Evolutionary conservation across 2,888 invertebrate species (phyloP), one percentile per base, ranked within the genome.

Genomic region (Ormyrus nitidulus): DNA sequence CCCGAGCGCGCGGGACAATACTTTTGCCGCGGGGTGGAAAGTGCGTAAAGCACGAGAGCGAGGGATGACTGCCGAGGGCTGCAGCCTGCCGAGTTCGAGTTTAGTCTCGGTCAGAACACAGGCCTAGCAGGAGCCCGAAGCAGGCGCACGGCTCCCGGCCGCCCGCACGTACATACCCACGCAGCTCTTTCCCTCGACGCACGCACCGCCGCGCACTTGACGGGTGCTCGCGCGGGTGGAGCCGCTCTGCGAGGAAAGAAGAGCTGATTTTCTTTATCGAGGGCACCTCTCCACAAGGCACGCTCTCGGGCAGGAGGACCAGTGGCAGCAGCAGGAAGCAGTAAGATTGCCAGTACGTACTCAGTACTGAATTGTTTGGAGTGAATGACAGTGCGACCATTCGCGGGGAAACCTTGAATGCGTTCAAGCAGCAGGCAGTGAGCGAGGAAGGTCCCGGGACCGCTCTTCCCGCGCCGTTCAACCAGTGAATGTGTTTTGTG

Each of bases 31-130:
- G 84, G 85, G 88, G 86, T 84, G 85, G 85, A 88, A 88, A 89
- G 89, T 89, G 89, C 89, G 90, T 88, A 86, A 85, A 85, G 84
- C 81, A 62, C 65, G 34, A 13, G 68, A 56, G 65, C 81, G 89
- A 90, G 90, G 90, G 90, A 90, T 90, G 90, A 89, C 89, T 88
- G 87, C 81, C 79, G 89, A 88, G 89, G 89, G 89, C 89, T 88
- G 89, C 88, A 19, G 13, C 9, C 4, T 9, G 48, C 7, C 48
- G 65, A 87, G 88, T 86, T 88, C 88, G 88, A 88, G 89, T 87
- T 88, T 89, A 90, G 90, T 90, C 90, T 90, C 87, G 90, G 89
- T 88, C 90, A 88, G 90, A 89, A 87, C 89, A 88, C 90, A 90
- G 90, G 89, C 90, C 89, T 88, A 88, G 88, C 84, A 89, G 88